A percentile compares a stretch with the other conserved stretches of the same genome.
Evolutionary conservation across 1,140 invertebrate genomes (phyloP).

Genomic region (Trichonephila inaurata): DNA sequence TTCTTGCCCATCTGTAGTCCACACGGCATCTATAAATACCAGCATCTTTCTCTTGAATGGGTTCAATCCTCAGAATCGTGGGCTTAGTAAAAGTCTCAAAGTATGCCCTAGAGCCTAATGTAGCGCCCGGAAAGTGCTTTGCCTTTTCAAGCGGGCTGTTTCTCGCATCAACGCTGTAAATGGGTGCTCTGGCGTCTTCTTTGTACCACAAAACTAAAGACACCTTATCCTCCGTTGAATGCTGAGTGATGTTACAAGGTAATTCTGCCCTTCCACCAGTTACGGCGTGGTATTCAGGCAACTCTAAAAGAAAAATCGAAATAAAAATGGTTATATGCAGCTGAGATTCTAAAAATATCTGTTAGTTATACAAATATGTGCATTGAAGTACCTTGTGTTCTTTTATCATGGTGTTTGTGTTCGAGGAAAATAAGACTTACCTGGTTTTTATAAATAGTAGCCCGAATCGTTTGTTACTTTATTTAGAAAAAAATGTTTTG

Average conservation of each 20-base stretch:
- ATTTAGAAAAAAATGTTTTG: too few species aligned
- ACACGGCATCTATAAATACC: constrained; percentile 88
- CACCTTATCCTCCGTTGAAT: constrained; percentile 88
- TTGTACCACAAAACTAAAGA: constrained; percentile 95
- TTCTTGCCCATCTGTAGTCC: constrained; percentile 90
- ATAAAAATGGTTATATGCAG: neutral
- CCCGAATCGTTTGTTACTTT: too few species aligned
- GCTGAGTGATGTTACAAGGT: constrained; percentile 90
- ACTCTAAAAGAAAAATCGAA: constrained; percentile 47
- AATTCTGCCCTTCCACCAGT: constrained; percentile 88
- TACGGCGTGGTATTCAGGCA: constrained; percentile 83
- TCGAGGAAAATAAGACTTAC: too few species aligned
- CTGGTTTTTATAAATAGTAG: too few species aligned
- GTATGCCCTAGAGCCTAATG: constrained; percentile 74
- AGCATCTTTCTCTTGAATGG: constrained; percentile 90
- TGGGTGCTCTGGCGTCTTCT: constrained; percentile 89
- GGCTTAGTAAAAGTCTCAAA: constrained; percentile 78
- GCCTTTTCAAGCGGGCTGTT: constrained; percentile 76
- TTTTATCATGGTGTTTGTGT: too few species aligned
- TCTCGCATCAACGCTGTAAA: constrained; percentile 85
- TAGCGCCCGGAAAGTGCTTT: constrained; percentile 76
- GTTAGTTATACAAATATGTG: neutral
- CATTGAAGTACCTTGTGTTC: neutral
- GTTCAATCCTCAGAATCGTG: constrained; percentile 87
- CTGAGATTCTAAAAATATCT: neutral